Evolutionary conservation across 2,113 vertebrate genomes (phyloP), one percentile per base, ranked within the genome.

Genomic region (Mus pahari): DNA sequence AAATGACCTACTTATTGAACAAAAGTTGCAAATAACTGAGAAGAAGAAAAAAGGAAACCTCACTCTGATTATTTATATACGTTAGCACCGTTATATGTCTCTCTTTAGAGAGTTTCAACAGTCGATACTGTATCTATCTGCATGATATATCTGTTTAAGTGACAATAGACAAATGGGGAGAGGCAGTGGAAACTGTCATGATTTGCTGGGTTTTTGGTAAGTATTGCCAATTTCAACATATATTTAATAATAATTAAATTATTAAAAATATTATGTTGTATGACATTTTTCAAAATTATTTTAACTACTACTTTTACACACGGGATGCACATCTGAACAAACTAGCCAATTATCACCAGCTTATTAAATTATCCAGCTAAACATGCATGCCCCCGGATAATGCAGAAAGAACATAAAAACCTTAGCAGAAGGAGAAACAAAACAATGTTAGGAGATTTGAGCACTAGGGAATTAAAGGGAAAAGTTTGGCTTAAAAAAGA

Each of bases 111-210:
- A 79, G 93, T 68, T 89, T 86, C 89, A 96, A 39, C 91, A 96
- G 66, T 91, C 50, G 71, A 75, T 86, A 82, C 42, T 89, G 68
- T 55, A 48, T 55, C 73, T 95, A 42, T 68, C 82, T 95, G 31
- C 31, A 84, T 87, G 48, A 87, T 86, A 70, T 73, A 89, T 95
- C 31, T 89, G 79, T 73, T 53, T 93, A 77, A 75, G 84, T 97
- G 91, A 97, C 94, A 97, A 91, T 1, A 96, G 78, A 45, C n/a
- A 66, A 2, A 95, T 97, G 92, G 96, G 97, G 31, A 93, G 71
- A 96, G 90, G 68, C 92, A 97, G 31, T 97, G 97, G 98, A 98
- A 98, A 98, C 31, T 98, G 97, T 98, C 98, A 98, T 98, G 78
- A 98, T 98, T 98, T 98, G 98, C 97, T 96, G 95, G 98, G 97